Evolutionary conservation across 2,888 invertebrate species (phyloP).

Genomic region (Chesias legatella): DNA sequence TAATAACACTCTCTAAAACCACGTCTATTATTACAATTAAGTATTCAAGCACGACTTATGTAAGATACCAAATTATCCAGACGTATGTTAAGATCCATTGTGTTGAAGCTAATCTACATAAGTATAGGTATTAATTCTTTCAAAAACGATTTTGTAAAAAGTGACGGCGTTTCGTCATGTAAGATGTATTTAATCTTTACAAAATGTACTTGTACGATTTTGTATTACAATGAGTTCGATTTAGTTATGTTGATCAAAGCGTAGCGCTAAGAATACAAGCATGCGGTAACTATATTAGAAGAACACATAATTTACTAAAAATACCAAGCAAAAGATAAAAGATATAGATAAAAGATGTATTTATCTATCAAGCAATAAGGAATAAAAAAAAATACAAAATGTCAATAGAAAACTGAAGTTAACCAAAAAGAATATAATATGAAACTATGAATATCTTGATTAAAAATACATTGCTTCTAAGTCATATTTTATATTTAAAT

Average conservation of each 20-base stretch:
- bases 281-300: conserved; percentile 29
- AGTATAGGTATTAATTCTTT: conserved; percentile 79
- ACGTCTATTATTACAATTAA: conserved; percentile 62
- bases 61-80: conserved; percentile 67
- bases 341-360: too few species aligned
- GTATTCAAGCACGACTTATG: conserved; percentile 64
- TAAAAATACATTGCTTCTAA: too few species aligned
- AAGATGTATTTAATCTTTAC: conserved; percentile 40
- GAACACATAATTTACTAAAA: too few species aligned
- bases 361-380: too few species aligned
- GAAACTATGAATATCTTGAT: too few species aligned
- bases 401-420: too few species aligned
- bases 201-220: conserved; percentile 2
- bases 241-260: conserved; percentile 38
- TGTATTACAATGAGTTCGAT: conserved; percentile 52
- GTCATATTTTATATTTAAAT: too few species aligned
- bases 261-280: conserved; percentile 35
- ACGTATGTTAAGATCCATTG: conserved; percentile 72
- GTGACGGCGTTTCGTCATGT: conserved; percentile 60
- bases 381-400: too few species aligned
- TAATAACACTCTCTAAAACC: conserved; percentile 64
- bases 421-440: too few species aligned
- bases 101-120: conserved; percentile 73
- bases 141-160: conserved; percentile 74
- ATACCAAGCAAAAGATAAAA: too few species aligned